These are phyloP conservation scores for Capricornis sumatraensis DNA, from an alignment of 2,113 vertebrate species.

Conservation along the genomic window DNA sequence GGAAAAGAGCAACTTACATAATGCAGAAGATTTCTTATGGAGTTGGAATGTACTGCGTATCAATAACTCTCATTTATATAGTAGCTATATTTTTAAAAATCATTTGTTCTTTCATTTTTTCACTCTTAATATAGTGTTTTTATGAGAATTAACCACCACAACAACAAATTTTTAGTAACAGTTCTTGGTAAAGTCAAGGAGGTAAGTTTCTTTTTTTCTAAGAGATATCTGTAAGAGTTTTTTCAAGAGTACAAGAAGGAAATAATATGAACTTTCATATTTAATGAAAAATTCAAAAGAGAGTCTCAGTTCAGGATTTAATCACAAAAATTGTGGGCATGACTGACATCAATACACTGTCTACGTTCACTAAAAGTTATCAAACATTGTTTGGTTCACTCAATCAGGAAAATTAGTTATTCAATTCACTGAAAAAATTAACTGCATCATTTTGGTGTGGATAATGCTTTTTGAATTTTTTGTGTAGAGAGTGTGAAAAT, in stretches of 20 bases:
- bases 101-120: background rate
- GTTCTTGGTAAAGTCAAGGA: constrained; percentile 52
- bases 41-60: background rate
- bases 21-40: background rate
- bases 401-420: background rate
- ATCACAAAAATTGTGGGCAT: background rate
- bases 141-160: constrained; percentile 46
- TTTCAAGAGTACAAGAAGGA: constrained; percentile 27
- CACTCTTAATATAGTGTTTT: background rate
- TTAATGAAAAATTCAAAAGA: constrained; percentile 50
- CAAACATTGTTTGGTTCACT: background rate
- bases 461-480: background rate
- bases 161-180: constrained; percentile 60
- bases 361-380: background rate
- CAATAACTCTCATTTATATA: background rate
- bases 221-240: background rate
- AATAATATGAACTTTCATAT: constrained; percentile 38
- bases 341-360: background rate
- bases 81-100: background rate
- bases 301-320: constrained; percentile 57
- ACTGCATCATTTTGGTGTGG: background rate
- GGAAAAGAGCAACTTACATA: background rate
- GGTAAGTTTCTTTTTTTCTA: constrained; percentile 47
- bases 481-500: background rate
- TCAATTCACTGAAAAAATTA: background rate